These are phyloP conservation scores for Triplophysa rosa DNA, from an alignment of 2,113 vertebrate species.

Conservation along the genomic window DNA sequence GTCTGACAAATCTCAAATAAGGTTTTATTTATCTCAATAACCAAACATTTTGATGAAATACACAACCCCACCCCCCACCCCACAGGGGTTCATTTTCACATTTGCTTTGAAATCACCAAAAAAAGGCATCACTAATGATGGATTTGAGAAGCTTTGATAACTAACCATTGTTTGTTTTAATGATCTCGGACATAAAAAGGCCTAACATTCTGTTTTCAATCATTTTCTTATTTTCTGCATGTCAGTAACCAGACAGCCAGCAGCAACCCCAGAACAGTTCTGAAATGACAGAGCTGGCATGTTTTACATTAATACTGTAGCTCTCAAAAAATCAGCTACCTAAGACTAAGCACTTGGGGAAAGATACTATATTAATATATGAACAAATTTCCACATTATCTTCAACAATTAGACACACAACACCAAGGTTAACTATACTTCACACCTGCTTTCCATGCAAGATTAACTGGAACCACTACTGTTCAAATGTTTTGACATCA, in stretches of 20 bases:
- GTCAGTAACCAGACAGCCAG: neutral
- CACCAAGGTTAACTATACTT: neutral
- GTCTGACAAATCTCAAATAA: neutral
- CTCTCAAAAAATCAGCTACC: neutral
- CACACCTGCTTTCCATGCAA: constrained; percentile 9
- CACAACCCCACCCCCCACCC: too few relatives aligned
- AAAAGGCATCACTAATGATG: neutral
- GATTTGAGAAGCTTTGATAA: neutral
- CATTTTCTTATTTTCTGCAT: neutral
- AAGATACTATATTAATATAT: neutral
- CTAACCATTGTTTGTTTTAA: neutral
- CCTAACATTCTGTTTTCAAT: neutral
- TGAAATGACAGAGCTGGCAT: neutral
- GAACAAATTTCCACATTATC: neutral
- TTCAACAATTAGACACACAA: constrained; percentile 9
- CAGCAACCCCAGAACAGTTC: neutral
- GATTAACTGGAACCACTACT: constrained; percentile 13
- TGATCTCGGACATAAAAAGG: neutral
- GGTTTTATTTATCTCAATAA: neutral
- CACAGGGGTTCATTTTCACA: too few relatives aligned
- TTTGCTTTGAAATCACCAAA: too few relatives aligned
- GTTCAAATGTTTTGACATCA: constrained; percentile 3
- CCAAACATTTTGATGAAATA: too few relatives aligned
- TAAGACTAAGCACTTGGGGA: neutral
- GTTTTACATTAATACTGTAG: neutral